A percentile compares a stretch with the other conserved stretches of the same genome.
Conservation (phyloP, 2,888 invertebrate species). For the Cylloceria caligata region DNA sequence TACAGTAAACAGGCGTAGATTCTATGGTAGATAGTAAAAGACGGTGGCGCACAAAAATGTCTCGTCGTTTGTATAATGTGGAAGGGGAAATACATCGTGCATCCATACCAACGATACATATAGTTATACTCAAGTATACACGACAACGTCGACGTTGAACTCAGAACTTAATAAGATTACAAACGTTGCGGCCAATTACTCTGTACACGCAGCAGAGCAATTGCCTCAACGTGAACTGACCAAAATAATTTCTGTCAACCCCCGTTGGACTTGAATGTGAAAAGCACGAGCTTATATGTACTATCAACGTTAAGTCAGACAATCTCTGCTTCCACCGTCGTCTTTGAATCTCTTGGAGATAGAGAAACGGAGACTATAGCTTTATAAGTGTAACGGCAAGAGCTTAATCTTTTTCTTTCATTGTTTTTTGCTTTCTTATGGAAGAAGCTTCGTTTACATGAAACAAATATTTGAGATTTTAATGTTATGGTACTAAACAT, state of each 20-base stretch:
- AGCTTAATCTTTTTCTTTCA: not conserved
- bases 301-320: not conserved
- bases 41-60: not conserved
- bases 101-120: not conserved
- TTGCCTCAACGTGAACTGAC: slow-evolving; percentile 68
- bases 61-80: not conserved
- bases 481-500: too few species aligned
- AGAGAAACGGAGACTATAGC: not conserved
- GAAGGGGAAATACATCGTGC: not conserved
- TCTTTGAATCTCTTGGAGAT: not conserved
- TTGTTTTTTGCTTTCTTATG: slow-evolving; percentile 38
- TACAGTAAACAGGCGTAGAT: too few species aligned
- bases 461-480: too few species aligned
- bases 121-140: not conserved
- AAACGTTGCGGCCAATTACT: slow-evolving; percentile 68
- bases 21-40: not conserved
- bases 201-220: slow-evolving; percentile 61
- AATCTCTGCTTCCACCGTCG: not conserved
- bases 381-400: not conserved
- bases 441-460: too few species aligned
- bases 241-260: slow-evolving; percentile 69
- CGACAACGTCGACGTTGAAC: slow-evolving; percentile 42
- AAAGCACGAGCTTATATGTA: not conserved
- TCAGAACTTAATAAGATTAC: slow-evolving; percentile 73
- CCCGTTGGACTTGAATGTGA: not conserved